Evolutionary conservation across 2,113 vertebrate genomes (phyloP).

Genomic region (Muntiacus reevesi): DNA sequence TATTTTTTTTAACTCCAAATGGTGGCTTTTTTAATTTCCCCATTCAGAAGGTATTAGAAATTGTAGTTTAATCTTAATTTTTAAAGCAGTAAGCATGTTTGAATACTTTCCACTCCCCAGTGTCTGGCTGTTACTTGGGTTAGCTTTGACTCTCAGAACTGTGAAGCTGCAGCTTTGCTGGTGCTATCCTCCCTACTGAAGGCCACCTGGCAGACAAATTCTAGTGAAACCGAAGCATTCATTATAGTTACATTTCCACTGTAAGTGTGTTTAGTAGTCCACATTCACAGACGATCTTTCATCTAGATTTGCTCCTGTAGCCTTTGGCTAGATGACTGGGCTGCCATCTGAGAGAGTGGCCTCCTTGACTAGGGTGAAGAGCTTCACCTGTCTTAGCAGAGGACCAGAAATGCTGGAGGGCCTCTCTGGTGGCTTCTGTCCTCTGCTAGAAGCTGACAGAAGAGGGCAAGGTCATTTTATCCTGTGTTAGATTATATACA

Average conservation of each 20-base stretch:
- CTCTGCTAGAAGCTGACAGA: neutral
- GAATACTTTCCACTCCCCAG: rapidly evolving
- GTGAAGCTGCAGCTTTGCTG: neutral
- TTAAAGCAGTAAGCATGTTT: neutral
- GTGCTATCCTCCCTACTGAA: neutral
- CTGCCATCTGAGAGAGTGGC: neutral
- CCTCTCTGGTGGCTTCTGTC: neutral
- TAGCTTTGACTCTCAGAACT: neutral
- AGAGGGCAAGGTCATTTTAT: neutral
- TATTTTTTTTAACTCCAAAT: neutral
- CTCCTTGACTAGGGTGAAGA: neutral
- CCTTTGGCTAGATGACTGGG: neutral
- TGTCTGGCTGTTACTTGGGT: neutral
- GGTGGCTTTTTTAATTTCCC: neutral
- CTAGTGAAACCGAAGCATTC: neutral
- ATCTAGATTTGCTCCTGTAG: neutral
- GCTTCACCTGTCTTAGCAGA: neutral
- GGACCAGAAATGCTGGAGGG: neutral
- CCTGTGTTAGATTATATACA: neutral
- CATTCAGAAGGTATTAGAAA: neutral
- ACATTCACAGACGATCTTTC: rapidly evolving
- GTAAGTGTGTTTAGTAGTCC: too few relatives aligned
- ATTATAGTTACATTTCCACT: rapidly evolving
- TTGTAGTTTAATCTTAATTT: neutral
- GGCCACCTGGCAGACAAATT: neutral